A percentile compares a stretch with the other conserved stretches of the same genome.
Conservation (phyloP, 2,888 invertebrate species). For the Papilio protenor region DNA sequence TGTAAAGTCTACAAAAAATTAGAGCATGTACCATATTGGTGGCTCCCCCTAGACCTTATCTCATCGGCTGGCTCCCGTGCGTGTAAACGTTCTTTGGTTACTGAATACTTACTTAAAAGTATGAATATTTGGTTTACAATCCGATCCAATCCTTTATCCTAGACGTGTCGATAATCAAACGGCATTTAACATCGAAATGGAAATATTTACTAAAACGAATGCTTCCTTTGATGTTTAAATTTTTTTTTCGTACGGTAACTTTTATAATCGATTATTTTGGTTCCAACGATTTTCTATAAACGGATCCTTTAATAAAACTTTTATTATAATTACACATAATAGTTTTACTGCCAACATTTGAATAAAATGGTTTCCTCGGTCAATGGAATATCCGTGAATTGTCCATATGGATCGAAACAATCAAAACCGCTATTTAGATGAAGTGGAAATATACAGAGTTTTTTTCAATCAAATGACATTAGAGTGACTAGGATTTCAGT, state of each 20-base stretch:
- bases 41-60: too few relatives aligned
- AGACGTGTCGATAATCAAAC: slow-evolving; percentile 42
- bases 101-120: background rate
- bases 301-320: slow-evolving; percentile 52
- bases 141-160: background rate
- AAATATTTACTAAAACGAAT: slow-evolving; percentile 57
- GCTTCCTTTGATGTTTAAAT: slow-evolving; percentile 50
- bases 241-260: slow-evolving; percentile 47
- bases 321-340: slow-evolving; percentile 56
- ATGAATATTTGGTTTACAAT: background rate
- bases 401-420: slow-evolving; percentile 50
- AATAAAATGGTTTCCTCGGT: slow-evolving; percentile 50
- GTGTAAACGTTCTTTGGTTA: background rate
- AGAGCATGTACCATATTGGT: too few relatives aligned
- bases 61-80: too few relatives aligned
- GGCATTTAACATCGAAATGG: slow-evolving; percentile 55
- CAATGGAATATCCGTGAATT: slow-evolving; percentile 56
- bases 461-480: background rate
- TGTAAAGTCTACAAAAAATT: too few relatives aligned
- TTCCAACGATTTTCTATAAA: slow-evolving; percentile 58
- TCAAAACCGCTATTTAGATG: slow-evolving; percentile 40
- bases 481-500: background rate
- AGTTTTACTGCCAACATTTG: slow-evolving; percentile 53
- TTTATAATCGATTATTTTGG: slow-evolving; percentile 59
- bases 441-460: background rate